Conservation (phyloP, 2,888 invertebrate genomes). For the Steinernema hermaphroditum region DNA sequence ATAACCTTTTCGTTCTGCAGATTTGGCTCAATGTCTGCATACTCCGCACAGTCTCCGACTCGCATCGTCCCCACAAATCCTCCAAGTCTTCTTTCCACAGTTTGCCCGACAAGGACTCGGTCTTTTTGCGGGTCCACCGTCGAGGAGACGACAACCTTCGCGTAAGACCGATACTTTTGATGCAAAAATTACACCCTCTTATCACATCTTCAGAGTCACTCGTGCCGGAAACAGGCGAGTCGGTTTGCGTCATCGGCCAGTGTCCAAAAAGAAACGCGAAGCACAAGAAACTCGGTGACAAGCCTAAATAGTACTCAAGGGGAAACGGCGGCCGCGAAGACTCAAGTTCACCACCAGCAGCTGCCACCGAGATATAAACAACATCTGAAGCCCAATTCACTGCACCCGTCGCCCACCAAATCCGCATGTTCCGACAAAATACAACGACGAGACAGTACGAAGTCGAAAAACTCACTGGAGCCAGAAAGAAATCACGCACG, state of each 20-base stretch:
- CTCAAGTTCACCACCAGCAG: neutral
- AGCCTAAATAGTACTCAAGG: neutral
- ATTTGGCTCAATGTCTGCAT: slow-evolving; percentile 59
- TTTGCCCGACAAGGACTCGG: slow-evolving; percentile 46
- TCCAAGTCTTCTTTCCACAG: slow-evolving; percentile 33
- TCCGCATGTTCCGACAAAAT: neutral
- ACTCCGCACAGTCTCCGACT: slow-evolving; percentile 57
- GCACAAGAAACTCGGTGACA: slow-evolving; percentile 9
- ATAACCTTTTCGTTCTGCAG: too few species aligned
- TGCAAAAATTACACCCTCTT: slow-evolving; percentile 30
- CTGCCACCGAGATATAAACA: neutral
- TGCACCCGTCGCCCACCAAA: neutral
- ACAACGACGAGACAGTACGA: neutral
- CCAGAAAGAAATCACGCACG: neutral
- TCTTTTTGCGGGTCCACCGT: slow-evolving; percentile 55
- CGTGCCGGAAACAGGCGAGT: slow-evolving; percentile 19
- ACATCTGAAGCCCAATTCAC: neutral
- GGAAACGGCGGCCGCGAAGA: neutral
- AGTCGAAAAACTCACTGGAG: slow-evolving; percentile 2
- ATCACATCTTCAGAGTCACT: slow-evolving; percentile 21
- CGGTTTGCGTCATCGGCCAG: neutral
- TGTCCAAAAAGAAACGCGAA: neutral
- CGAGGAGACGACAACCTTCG: slow-evolving; percentile 36
- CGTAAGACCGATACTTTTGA: slow-evolving; percentile 4
- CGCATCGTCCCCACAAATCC: slow-evolving; percentile 25